Conservation (phyloP, 2,113 vertebrate genomes). For the Fulmarus glacialis region DNA sequence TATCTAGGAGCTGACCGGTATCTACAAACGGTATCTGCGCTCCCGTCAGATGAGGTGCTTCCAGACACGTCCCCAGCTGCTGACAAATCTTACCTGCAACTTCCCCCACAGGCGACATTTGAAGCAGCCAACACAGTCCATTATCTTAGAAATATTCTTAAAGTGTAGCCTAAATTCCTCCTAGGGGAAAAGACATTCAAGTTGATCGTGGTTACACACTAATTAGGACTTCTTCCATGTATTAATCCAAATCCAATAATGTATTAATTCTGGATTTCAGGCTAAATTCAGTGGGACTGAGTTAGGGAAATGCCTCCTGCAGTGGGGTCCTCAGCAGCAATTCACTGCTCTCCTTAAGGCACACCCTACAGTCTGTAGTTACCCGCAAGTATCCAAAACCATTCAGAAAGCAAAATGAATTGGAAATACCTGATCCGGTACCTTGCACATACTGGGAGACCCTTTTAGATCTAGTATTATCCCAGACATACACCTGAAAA, state of each 20-base stretch:
- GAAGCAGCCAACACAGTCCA: constrained; percentile 95
- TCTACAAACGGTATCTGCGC: accelerated
- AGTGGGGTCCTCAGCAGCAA: background rate
- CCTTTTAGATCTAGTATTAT: background rate
- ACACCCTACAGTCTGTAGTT: background rate
- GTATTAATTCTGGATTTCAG: background rate
- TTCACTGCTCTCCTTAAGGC: background rate
- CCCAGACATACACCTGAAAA: background rate
- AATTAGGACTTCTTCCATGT: background rate
- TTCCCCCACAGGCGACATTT: constrained; percentile 97
- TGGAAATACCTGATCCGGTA: background rate
- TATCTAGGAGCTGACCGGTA: accelerated
- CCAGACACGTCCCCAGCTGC: background rate
- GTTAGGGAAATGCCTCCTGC: background rate
- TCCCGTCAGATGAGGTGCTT: background rate
- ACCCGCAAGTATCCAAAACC: background rate
- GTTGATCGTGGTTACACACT: accelerated
- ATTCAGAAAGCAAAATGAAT: background rate
- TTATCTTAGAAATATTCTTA: constrained; percentile 93
- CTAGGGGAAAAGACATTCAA: constrained; percentile 55
- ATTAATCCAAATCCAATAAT: background rate
- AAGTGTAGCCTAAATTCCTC: constrained; percentile 90
- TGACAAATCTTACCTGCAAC: constrained; percentile 80
- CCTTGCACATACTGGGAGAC: background rate
- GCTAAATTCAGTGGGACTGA: background rate